Conservation (phyloP, 1,140 invertebrate genomes). For the Pseudomyrmex sp. region DNA sequence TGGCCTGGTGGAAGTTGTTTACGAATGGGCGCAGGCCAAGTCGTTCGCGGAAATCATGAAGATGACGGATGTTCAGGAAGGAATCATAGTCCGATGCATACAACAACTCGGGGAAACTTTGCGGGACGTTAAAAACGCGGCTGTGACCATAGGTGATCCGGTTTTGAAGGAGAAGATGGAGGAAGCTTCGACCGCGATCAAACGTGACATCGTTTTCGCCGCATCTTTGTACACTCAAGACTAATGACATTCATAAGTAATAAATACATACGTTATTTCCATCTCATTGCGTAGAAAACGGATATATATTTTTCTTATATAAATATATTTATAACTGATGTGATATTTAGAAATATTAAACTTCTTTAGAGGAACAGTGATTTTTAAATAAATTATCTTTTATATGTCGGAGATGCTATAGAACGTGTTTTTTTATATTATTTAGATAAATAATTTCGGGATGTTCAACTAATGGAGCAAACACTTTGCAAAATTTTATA, state of each 20-base stretch:
- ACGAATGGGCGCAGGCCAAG: constrained; percentile 97
- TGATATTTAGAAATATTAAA: constrained; percentile 30
- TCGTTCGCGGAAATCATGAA: constrained; percentile 97
- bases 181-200: constrained; percentile 96
- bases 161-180: constrained; percentile 97
- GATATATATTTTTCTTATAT: constrained; percentile 61
- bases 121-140: constrained; percentile 96
- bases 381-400: not conserved
- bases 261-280: not conserved
- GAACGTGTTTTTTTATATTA: constrained; percentile 14
- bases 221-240: constrained; percentile 96
- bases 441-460: not conserved
- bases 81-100: constrained; percentile 98
- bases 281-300: constrained; percentile 31
- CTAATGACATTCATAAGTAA: constrained; percentile 62
- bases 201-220: constrained; percentile 99
- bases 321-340: constrained; percentile 6
- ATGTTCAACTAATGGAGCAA: no score
- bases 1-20: constrained; percentile 96
- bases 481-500: no score
- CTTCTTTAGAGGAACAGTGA: not conserved
- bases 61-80: constrained; percentile 98
- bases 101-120: constrained; percentile 98
- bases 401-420: no score
- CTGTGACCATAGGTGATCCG: constrained; percentile 96